Evolutionary conservation across 2,888 invertebrate genomes (phyloP).

Genomic region (Trachelus troglodyta): DNA sequence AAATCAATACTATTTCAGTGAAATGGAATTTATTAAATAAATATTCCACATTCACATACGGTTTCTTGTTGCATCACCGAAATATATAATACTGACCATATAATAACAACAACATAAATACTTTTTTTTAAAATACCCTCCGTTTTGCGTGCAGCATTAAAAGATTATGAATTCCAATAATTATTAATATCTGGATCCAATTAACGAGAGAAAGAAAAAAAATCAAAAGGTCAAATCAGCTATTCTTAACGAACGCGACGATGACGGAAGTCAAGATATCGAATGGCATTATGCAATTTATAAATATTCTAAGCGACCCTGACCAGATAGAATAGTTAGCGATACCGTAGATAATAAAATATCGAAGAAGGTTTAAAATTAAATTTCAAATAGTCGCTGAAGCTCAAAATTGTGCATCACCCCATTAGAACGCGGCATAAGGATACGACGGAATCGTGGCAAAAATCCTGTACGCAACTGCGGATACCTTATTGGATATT

Average conservation of each 20-base stretch:
- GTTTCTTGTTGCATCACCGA: not conserved
- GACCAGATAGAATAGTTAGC: too few species aligned
- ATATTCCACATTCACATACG: not conserved
- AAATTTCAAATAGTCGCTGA: not conserved
- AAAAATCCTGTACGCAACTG: not conserved
- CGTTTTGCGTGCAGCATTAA: not conserved
- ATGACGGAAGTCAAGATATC: not conserved
- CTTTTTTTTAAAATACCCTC: not conserved
- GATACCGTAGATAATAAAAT: not conserved
- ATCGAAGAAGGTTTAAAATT: not conserved
- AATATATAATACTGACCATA: not conserved
- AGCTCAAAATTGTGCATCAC: not conserved
- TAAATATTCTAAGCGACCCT: not conserved
- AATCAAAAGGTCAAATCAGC: not conserved
- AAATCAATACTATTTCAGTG: not conserved
- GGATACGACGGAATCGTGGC: not conserved
- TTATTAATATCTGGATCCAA: too few species aligned
- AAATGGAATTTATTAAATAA: not conserved
- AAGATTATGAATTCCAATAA: too few species aligned
- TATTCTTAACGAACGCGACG: not conserved
- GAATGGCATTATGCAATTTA: not conserved
- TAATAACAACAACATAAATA: not conserved
- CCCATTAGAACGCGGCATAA: not conserved
- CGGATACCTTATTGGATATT: not conserved
- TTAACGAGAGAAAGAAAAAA: not conserved